Base-by-base conservation (phyloP, 2,888 invertebrate species). In the Patella caerulea region DNA sequence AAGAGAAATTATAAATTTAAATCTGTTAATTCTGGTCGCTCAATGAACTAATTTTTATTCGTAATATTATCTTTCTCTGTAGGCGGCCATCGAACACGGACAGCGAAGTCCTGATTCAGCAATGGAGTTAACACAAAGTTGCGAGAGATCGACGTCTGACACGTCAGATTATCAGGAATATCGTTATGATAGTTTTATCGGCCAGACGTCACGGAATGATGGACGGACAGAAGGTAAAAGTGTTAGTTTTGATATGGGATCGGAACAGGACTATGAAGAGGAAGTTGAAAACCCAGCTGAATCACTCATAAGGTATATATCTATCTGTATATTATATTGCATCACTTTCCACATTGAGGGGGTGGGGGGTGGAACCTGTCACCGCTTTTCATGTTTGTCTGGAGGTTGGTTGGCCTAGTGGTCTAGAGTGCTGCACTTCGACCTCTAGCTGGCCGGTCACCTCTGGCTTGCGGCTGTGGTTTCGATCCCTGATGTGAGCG, bases 1-100 rank as follows among this genome's bases (percentile, higher is more conserved):
- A 45, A 45, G 45, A 7, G 45, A 45, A 45, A 45, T 7, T 45
- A 45, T 24, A 5, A 45, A 45, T 45, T 7, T 5, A 45, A 5
- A 45, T 45, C 7, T 5, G 34, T 45, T 45, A 45, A 45, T 9
- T 9, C 45, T 45, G 45, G 45, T 9, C 5, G 45, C 45, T 45
- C 45, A 9, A 9, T 1, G 45, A 45, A 45, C 45, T 45, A 45
- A 0, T 45, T 19, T 4, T 19, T 3, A 9, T 65, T n/a, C 2
- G 3, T 2, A 65, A 65, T 11, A 24, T 19, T 65, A 65, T 24
- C 24, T 65, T 19, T 45, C 7, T 45, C 9, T 4, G 1, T 83
- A 84, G 72, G 82, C 84, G 45, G 88, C 87, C 5, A 84, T 88
- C 74, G 86, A 87, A 73, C 80, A 83, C 65, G 84, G 86, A 3